Percentiles rank a stretch among this genome's conserved stretches.
phyloP scores from a whole-genome alignment of 2,888 invertebrate species.

The Apodemia hepburni region DNA sequence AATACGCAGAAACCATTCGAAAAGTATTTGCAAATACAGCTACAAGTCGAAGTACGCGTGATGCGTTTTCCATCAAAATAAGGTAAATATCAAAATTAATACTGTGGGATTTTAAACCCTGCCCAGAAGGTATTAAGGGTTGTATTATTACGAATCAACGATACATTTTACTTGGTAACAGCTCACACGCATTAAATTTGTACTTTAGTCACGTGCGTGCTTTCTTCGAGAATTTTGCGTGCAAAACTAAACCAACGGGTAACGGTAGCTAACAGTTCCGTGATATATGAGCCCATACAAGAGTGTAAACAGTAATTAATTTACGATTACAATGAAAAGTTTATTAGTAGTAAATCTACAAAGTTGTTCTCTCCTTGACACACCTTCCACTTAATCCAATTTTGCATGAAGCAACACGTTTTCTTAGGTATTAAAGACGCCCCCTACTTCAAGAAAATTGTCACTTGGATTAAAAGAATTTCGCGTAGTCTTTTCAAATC shows the following conservation, averaged over 20 bases:
- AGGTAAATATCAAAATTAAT: constrained; percentile 41
- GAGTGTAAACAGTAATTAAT: constrained; percentile 23
- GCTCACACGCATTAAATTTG: constrained; percentile 51
- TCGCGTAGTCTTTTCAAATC: too few species aligned
- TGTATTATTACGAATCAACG: constrained; percentile 28
- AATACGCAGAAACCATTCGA: constrained; percentile 71
- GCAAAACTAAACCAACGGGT: constrained; percentile 64
- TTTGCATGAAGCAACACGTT: not conserved
- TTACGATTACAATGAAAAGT: not conserved
- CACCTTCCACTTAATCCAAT: not conserved
- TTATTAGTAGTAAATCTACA: not conserved
- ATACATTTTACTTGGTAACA: constrained; percentile 34
- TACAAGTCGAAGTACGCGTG: constrained; percentile 58
- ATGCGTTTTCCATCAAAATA: constrained; percentile 58
- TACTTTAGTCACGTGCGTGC: constrained; percentile 69
- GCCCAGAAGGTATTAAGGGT: constrained; percentile 39
- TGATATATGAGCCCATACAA: constrained; percentile 48
- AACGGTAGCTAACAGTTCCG: constrained; percentile 69
- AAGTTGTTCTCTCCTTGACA: not conserved
- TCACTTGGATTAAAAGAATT: too few species aligned
- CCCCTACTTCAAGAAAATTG: too few species aligned
- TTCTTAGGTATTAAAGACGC: not conserved
- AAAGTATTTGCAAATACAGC: constrained; percentile 67
- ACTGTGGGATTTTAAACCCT: constrained; percentile 47
- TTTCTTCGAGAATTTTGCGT: constrained; percentile 75